Evolutionary conservation across 2,797 vertebrate species (phyloP), one percentile per base, ranked within the genome.

Genomic region (Argyrosomus regius): DNA sequence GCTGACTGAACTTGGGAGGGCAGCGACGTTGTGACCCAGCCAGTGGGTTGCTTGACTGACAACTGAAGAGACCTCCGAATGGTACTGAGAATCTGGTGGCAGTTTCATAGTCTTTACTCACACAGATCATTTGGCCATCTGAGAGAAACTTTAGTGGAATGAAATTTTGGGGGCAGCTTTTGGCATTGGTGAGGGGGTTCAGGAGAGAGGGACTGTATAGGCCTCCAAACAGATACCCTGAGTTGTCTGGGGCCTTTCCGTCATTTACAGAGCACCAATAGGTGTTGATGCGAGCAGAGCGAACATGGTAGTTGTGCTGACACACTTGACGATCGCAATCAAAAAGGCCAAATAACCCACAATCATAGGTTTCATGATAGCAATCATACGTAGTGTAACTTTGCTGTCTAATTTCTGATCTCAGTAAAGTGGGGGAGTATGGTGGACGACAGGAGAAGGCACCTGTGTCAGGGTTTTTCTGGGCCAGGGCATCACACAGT

Each of bases 21-120:
- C 97, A 98, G 46, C 88, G 96, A 4, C 0, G 63, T 46, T 94
- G 87, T 56, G 9, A 35, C 0, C 43, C 78, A 0, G 88, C 93
- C 81, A 98, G 78, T 0, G 96, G 95, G 85, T 99, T 99, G 62
- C 82, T 94, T 1, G 91, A 89, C n/a, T 94, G 80, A 68, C 97
- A 99, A 87, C 97, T 98, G 78, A 99, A 98, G 89, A 99, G 95
- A 17, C 98, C 98, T 7, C 96, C 98, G 0, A 99, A 98, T 3
- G 96, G 94, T 18, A 97, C 95, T 0, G 96, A 84, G 10, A 93
- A 94, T 60, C 11, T 87, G 16, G 88, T 81, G 0, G 92, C 96
- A 0, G 1, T 0, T 82, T 98, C 97, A 0, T 96, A 97, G 84
- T 99, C 97, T 0, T 89, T 93, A 72, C 97, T 98, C 31, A 95